Evolutionary conservation across 2,888 invertebrate species (phyloP), one percentile per base, ranked within the genome.

Genomic region (Rhagonycha lutea): DNA sequence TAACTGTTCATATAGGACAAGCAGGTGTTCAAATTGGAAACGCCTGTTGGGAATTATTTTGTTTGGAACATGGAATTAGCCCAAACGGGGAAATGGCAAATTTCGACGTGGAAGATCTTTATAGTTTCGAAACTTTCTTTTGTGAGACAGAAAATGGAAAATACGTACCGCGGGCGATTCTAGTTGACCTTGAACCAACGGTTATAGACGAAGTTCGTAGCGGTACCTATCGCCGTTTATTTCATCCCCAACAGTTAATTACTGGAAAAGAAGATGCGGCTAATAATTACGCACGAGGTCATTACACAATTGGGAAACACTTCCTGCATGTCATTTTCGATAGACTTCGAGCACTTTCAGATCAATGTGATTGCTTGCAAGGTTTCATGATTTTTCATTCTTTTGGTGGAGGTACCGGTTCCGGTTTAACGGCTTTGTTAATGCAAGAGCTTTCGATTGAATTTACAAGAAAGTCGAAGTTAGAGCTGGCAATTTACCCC

Each of bases 191-290:
- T 2, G 73, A 75, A 69, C 74, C 74, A 10, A 68, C 75, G n/a
- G 74, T 77, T 14, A 29, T 77, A 4, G 92, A 92, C 79, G 92
- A 92, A 83, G 90, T 92, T 32, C 90, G 92, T 47, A 89, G 90
- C 67, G 93, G 93, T 11, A 90, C 91, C 61, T 94, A 93, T 85
- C 90, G 92, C 0, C 91, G 92, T 82, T 88, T 94, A 24, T 95
- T 93, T 87, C 94, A 94, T 84, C 95, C 95, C 0, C 95, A 95
- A 82, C 95, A 95, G 86, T 87, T 96, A 81, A 94, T 95, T 83
- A 93, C 91, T 4, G 95, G 95, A 77, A 95, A 95, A 85, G 95
- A 95, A 85, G 95, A 95, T 86, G 95, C 95, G 3, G 95, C 95
- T 12, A 95, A 95, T 86, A 95, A 95, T 88, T 95, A 95, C 85